Evolutionary conservation across 2,888 invertebrate species (phyloP).

Genomic region (Cylindroiulus punctatus): DNA sequence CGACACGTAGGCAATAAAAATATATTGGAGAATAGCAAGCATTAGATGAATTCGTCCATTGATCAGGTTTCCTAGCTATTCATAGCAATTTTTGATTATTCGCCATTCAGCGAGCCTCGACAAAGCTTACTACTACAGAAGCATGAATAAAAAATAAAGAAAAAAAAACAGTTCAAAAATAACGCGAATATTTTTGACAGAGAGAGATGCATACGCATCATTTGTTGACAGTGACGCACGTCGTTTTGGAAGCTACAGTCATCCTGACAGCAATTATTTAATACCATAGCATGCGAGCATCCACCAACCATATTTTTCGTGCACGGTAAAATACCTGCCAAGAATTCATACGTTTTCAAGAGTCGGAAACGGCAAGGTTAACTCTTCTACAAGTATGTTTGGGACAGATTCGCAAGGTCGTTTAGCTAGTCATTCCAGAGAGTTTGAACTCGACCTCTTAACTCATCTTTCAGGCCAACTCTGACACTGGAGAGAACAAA

Average conservation of each 20-base stretch:
- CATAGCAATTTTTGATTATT: neutral
- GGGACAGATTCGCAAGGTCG: neutral
- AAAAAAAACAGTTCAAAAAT: neutral
- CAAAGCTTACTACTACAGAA: neutral
- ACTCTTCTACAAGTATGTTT: neutral
- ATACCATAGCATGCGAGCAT: neutral
- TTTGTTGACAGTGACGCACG: conserved; percentile 26
- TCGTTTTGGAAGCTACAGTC: neutral
- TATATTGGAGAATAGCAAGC: neutral
- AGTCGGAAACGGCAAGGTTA: neutral
- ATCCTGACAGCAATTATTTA: conserved; percentile 4
- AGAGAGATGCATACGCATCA: conserved; percentile 12
- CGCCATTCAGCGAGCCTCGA: neutral
- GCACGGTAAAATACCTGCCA: neutral
- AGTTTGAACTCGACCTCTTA: neutral
- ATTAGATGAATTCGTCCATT: neutral
- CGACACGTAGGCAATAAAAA: conserved; percentile 17
- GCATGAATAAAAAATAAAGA: neutral
- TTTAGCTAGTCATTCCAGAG: neutral
- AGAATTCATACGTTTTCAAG: conserved; percentile 6
- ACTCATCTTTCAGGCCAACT: too few relatives aligned
- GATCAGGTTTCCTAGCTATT: neutral
- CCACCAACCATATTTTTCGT: neutral
- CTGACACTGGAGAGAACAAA: too few relatives aligned
- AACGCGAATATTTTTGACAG: neutral